Evolutionary conservation across 53 echinoderm and acorn worm genomes (phyloP), one percentile per base, ranked within the genome.

Genomic region (Crossaster papposus): DNA sequence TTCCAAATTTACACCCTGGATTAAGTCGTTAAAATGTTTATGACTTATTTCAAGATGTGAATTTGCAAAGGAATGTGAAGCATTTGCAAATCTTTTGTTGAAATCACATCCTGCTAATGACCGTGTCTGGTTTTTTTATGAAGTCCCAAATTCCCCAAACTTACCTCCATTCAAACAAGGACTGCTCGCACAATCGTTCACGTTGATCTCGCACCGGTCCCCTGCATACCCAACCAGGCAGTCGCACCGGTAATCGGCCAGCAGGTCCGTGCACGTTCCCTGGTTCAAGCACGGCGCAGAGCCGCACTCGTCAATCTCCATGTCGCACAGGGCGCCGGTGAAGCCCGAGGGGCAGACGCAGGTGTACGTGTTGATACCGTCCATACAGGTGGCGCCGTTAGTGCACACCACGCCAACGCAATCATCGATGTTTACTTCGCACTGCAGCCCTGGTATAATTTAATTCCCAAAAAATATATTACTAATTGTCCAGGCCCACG

Each of bases 351-450:
- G 79, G 37, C 98, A 98, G 64, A 70, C 37, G 30, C 98, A 98
- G 24, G 85, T 88, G 51, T 94, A 94, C 0, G 96, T 91, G 79
- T 93, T 86, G 15, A 92, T 34, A 0, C 81, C 89, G 78, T 98
- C 98, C 12, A 68, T 64, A 84, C 98, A 98, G 44, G 90, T 90
- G 24, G 90, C 96, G 20, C 92, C 94, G 83, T 96, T 93, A 2
- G 70, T 92, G 68, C 98, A 98, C n/a, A 94, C 92, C 17, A 89
- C 50, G 0, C 93, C 93, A 15, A 44, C 74, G 50, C 98, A 98
- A 82, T 98, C 98, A 77, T 98, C 93, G 26, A 96, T 79, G 79
- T 98, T 94, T 5, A 90, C 77, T 80, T 94, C 93, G 84, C 98
- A 98, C 7, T 65, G 82, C 17, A 55, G 88, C n/a, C 98, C 98